These are phyloP conservation scores for Echinometra lucunter DNA, from an alignment of 53 echinoderm and acorn worm genomes.

Conservation along the genomic window DNA sequence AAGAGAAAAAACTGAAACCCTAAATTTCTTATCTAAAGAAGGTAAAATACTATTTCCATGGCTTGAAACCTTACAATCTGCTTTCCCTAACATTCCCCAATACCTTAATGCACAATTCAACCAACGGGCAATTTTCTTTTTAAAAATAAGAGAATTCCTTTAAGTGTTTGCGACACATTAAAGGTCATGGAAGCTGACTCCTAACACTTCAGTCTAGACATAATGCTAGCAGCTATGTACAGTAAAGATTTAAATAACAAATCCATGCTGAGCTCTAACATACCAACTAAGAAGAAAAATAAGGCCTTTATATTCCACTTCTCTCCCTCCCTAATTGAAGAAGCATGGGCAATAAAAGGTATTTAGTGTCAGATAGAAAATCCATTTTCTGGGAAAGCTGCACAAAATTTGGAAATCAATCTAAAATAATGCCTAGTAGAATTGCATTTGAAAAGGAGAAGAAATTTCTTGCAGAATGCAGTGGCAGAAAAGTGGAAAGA, in stretches of 20 bases:
- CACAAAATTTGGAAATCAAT: background rate
- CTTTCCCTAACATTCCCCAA: background rate
- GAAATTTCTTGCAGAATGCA: no score
- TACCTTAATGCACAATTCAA: conserved; percentile 31
- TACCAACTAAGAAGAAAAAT: background rate
- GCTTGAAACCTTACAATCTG: background rate
- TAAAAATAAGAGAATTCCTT: background rate
- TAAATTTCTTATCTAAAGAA: background rate
- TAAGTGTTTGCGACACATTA: background rate
- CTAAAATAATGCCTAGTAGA: background rate
- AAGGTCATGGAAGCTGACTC: background rate
- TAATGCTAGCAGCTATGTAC: background rate
- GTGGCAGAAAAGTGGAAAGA: no score
- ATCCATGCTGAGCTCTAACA: background rate
- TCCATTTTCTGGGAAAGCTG: background rate
- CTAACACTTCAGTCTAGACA: background rate
- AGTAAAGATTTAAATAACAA: background rate
- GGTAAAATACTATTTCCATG: background rate
- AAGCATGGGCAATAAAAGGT: background rate
- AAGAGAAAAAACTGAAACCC: background rate
- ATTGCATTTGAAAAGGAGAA: background rate
- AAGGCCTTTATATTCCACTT: background rate
- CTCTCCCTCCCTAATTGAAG: background rate
- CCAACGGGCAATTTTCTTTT: background rate
- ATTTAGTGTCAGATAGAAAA: background rate